These are phyloP conservation scores for Romanomermis culicivorax DNA, from an alignment of 2,888 invertebrate species.

Conservation along the genomic window DNA sequence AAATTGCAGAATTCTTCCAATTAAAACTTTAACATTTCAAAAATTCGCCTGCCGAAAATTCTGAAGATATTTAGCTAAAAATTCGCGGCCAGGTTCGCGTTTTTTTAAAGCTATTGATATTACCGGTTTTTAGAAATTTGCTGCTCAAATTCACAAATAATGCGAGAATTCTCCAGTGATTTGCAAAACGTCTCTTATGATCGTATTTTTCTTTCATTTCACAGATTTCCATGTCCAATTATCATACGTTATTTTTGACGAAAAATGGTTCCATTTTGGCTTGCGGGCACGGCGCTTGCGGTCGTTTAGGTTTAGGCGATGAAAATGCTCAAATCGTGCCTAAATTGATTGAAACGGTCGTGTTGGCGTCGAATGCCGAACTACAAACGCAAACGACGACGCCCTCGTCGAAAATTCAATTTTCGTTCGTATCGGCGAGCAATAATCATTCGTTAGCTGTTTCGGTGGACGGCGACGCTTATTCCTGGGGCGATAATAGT, in stretches of 20 bases:
- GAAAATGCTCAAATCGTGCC: slow-evolving; percentile 34
- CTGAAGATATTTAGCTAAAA: too few species aligned
- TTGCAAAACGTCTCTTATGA: too few species aligned
- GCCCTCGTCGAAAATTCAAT: background rate
- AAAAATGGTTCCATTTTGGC: slow-evolving; percentile 42
- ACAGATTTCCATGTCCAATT: slow-evolving; percentile 44
- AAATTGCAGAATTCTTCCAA: too few species aligned
- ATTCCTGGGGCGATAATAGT: background rate
- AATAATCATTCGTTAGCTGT: background rate
- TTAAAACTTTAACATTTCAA: too few species aligned
- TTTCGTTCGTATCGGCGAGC: background rate
- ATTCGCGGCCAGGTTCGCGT: too few species aligned
- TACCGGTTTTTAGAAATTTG: too few species aligned
- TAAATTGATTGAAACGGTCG: slow-evolving; percentile 23
- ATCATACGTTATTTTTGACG: slow-evolving; percentile 49
- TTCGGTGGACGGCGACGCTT: background rate
- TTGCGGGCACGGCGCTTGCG: slow-evolving; percentile 59
- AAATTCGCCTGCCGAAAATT: too few species aligned
- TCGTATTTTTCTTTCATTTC: too few species aligned
- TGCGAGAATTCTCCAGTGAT: too few species aligned
- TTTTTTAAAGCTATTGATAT: too few species aligned
- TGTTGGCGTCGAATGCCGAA: too few species aligned
- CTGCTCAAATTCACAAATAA: too few species aligned
- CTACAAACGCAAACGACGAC: background rate
- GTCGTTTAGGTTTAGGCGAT: slow-evolving; percentile 47